Evolutionary conservation across 1,140 invertebrate species (phyloP), one percentile per base, ranked within the genome.

Genomic region (Parapsyche elsis): DNA sequence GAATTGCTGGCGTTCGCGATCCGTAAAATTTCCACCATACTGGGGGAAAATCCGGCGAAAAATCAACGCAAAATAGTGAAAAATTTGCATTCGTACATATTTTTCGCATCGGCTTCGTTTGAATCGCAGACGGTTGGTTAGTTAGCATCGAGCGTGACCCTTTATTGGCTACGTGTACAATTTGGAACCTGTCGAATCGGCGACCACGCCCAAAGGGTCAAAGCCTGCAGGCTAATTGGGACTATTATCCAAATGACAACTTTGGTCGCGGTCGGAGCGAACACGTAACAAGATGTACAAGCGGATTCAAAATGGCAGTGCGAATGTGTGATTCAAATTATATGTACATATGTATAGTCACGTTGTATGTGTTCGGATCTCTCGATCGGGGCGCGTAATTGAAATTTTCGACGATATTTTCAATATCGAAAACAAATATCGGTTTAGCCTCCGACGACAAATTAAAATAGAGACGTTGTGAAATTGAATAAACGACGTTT

Each of bases 81-180:
- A 9, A 61, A 19, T 9, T 9, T 9, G 57, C 57, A 16, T n/a
- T n/a, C 30, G 7, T 38, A 38, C 30, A 61, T 61, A 19, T 61
- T 61, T 21, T 9, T 16, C 53, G 53, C 14, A n/a, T 5, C 19
- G 53, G 19, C 14, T 57, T 14, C n/a, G 14, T 61, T 61, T 16
- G 14, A 9, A 61, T 61, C 1, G 57, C 57, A 61, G 21, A n/a
- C 57, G 57, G 57, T 21, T 21, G 21, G 7, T 24, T 67, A 21
- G 24, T 67, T 67, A 67, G 23, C 24, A 24, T 67, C 26, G 64
- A 67, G 21, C 64, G 64, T 23, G 19, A 67, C 21, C 64, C 64
- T 67, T 67, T 67, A 24, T 67, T 23, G 64, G 24, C 64, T 67
- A 67, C 64, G 64, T 67, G 64, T 67, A 23, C 64, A 67, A 67